phyloP scores from a whole-genome alignment of 2,888 invertebrate genomes.

The Drosophila dives region DNA sequence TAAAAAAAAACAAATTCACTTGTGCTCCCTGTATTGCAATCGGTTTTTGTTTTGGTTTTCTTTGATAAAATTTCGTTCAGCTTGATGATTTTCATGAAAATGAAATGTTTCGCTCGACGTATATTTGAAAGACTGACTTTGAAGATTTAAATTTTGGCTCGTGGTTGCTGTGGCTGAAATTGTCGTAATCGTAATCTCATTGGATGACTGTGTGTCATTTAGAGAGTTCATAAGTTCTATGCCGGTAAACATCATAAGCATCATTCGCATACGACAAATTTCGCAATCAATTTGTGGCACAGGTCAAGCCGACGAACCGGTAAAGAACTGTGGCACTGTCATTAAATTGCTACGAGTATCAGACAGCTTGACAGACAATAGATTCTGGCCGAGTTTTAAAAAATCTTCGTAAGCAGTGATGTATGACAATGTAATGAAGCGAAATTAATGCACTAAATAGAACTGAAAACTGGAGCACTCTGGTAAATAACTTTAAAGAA shows the following conservation, averaged over 20 bases:
- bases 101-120: constrained; percentile 74
- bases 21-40: constrained; percentile 50
- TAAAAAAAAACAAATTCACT: constrained; percentile 54
- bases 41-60: constrained; percentile 68
- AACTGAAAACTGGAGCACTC: constrained; percentile 68
- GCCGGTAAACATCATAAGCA: constrained; percentile 69
- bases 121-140: constrained; percentile 57
- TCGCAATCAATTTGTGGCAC: constrained; percentile 76
- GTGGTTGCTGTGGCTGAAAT: constrained; percentile 35
- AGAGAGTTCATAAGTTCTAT: constrained; percentile 60
- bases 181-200: constrained; percentile 28
- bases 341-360: constrained; percentile 60
- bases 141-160: constrained; percentile 41
- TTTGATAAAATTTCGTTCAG: constrained; percentile 71
- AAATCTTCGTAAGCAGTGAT: constrained; percentile 62
- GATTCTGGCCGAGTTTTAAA: constrained; percentile 39
- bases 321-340: constrained; percentile 68
- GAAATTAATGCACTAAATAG: constrained; percentile 74
- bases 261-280: constrained; percentile 45
- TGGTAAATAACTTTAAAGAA: constrained; percentile 55
- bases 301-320: constrained; percentile 72
- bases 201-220: constrained; percentile 5
- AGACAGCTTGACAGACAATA: constrained; percentile 6
- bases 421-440: constrained; percentile 80
- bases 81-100: constrained; percentile 75